Evolutionary conservation across 2,888 invertebrate genomes (phyloP).

Genomic region (Eutolmus rufibarbis): DNA sequence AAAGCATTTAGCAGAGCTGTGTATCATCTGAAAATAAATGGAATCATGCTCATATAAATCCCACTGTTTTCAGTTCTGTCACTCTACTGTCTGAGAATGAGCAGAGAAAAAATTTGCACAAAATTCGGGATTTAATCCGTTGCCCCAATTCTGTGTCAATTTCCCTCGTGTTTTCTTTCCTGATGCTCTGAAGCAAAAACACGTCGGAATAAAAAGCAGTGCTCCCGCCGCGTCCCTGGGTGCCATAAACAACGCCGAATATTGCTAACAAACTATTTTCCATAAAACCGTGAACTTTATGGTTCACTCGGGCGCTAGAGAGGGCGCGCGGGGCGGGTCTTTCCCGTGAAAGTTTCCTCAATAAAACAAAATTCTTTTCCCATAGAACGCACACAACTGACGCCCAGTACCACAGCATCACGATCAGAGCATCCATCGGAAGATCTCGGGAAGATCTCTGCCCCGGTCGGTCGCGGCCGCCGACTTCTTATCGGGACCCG

Average conservation of each 20-base stretch:
- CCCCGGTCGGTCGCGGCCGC: neutral
- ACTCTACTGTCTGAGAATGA: neutral
- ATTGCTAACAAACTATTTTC: slow-evolving; percentile 21
- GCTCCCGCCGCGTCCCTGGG: neutral
- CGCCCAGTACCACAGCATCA: neutral
- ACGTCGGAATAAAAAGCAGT: neutral
- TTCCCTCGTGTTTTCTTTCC: neutral
- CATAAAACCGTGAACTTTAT: slow-evolving; percentile 19
- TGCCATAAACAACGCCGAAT: slow-evolving; percentile 4
- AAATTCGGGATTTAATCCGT: neutral
- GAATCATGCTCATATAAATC: neutral
- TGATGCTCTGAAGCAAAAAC: neutral
- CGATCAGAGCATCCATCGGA: neutral
- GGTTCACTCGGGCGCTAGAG: neutral
- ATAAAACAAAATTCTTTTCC: slow-evolving; percentile 17
- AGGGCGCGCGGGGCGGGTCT: neutral
- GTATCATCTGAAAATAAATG: neutral
- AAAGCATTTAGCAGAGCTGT: neutral
- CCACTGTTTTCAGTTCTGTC: neutral
- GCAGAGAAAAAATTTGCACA: neutral
- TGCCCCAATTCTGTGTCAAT: neutral
- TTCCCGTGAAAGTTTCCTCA: slow-evolving; percentile 5
- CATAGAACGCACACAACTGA: neutral
- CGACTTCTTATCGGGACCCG: neutral
- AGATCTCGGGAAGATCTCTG: neutral